These are phyloP conservation scores for Papilio elwesi DNA, from an alignment of 2,888 invertebrate genomes.

Conservation along the genomic window DNA sequence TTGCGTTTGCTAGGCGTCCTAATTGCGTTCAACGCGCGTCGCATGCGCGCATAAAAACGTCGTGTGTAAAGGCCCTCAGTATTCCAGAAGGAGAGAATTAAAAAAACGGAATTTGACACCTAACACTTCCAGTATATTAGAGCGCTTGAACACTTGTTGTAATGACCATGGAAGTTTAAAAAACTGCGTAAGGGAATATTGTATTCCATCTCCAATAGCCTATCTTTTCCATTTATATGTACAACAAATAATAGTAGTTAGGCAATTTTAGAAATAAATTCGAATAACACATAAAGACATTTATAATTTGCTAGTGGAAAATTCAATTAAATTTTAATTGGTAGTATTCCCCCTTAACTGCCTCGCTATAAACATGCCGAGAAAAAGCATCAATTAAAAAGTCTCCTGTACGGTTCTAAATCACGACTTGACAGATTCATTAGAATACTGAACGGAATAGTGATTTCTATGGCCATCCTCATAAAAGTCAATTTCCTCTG, in stretches of 20 bases:
- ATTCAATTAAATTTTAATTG: conserved; percentile 35
- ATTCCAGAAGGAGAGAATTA: too few relatives aligned
- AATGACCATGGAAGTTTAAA: too few relatives aligned
- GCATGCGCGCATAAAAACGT: too few relatives aligned
- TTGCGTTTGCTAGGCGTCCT: too few relatives aligned
- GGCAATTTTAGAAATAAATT: not conserved
- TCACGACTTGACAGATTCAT: conserved; percentile 63
- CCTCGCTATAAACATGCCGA: conserved; percentile 60
- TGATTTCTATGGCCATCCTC: not conserved
- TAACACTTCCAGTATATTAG: too few relatives aligned
- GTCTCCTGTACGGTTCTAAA: conserved; percentile 53
- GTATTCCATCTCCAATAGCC: too few relatives aligned
- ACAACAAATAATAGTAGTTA: not conserved
- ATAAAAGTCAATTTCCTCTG: conserved; percentile 14
- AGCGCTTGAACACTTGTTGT: too few relatives aligned
- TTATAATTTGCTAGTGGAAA: not conserved
- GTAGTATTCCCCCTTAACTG: conserved; percentile 47
- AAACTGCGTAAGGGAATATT: too few relatives aligned
- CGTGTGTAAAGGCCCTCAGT: too few relatives aligned
- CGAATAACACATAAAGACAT: not conserved
- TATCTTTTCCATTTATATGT: too few relatives aligned
- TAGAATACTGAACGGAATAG: conserved; percentile 45
- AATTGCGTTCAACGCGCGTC: too few relatives aligned
- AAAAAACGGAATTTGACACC: too few relatives aligned
- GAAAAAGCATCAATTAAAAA: conserved; percentile 77